Evolutionary conservation across 2,888 invertebrate species (phyloP), one percentile per base, ranked within the genome.

Genomic region (Xestia c-nigrum): DNA sequence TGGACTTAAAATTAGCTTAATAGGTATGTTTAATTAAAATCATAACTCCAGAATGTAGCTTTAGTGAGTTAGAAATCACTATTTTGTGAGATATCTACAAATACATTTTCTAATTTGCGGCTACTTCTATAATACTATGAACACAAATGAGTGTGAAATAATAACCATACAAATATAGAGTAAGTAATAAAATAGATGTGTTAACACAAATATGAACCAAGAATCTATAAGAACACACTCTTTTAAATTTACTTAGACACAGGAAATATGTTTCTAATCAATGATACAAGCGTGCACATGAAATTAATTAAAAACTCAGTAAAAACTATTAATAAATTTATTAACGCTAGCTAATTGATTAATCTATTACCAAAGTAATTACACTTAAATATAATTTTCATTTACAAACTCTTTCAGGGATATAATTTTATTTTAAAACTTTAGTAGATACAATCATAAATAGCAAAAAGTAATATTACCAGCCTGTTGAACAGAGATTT

Each of bases 231-330:
- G 31, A 76, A 68, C 63, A 83, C 31, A 78, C 43, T 68, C 69
- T 80, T 72, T 16, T 12, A 63, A 16, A 46, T 24, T 67, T 19
- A 55, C 71, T 67, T 55, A 72, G 40, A 74, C 59, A 78, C 59
- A 80, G 63, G 61, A 83, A 81, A 66, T 78, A 65, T 59, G 79
- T 73, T 76, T 87, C 31, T 38, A 80, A 78, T 76, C 81, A 80
- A 88, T 76, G 16, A 46, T 78, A 75, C 64, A 86, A 86, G 86
- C 86, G 74, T 80, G 84, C 67, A 71, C 81, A 81, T 83, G 74
- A 85, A 75, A 78, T 76, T 83, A 78, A 81, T 83, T 78, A 78
- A 86, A 87, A 76, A 65, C 71, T 80, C 66, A 79, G 82, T 73
- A 77, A 87, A 85, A 78, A 78, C 72, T 82, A 80, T 66, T 43